phyloP scores from a whole-genome alignment of 2,888 invertebrate genomes.

The Sphaerophoria taeniata region DNA sequence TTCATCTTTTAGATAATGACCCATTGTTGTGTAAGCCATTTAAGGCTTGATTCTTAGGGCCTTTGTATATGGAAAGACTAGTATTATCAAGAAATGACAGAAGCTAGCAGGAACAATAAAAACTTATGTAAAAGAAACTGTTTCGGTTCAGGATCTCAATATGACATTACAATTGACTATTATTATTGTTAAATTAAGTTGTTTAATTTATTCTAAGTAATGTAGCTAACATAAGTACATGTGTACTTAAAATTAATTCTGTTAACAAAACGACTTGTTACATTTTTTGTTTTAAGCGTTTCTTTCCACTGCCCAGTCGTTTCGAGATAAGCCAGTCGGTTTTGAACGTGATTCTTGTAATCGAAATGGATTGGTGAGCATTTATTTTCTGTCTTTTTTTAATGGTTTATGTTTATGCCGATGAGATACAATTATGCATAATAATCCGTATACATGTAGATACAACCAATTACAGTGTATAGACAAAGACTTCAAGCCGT shows the following conservation, averaged over 20 bases:
- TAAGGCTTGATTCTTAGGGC: too few relatives aligned
- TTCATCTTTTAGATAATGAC: too few relatives aligned
- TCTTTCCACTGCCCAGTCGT: constrained; percentile 50
- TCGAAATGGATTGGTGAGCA: constrained; percentile 41
- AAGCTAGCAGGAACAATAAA: too few relatives aligned
- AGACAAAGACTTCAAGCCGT: constrained; percentile 80
- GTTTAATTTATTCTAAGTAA: too few relatives aligned
- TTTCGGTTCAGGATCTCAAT: too few relatives aligned
- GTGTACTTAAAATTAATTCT: not conserved
- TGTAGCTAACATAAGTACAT: too few relatives aligned
- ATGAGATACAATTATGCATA: not conserved
- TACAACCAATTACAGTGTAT: constrained; percentile 78
- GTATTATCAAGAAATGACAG: too few relatives aligned
- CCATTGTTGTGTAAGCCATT: too few relatives aligned
- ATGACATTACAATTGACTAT: too few relatives aligned
- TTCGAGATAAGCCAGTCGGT: constrained; percentile 26
- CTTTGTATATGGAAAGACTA: too few relatives aligned
- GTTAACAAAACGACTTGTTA: not conserved
- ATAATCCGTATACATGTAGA: constrained; percentile 71
- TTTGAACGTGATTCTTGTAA: constrained; percentile 50
- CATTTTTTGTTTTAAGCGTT: constrained; percentile 30
- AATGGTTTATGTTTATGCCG: not conserved
- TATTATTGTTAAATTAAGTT: too few relatives aligned
- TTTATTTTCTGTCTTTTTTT: not conserved
- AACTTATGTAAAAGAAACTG: too few relatives aligned